Base-by-base conservation (phyloP, 1,140 invertebrate species). In the Drosophila bifasciata region DNA sequence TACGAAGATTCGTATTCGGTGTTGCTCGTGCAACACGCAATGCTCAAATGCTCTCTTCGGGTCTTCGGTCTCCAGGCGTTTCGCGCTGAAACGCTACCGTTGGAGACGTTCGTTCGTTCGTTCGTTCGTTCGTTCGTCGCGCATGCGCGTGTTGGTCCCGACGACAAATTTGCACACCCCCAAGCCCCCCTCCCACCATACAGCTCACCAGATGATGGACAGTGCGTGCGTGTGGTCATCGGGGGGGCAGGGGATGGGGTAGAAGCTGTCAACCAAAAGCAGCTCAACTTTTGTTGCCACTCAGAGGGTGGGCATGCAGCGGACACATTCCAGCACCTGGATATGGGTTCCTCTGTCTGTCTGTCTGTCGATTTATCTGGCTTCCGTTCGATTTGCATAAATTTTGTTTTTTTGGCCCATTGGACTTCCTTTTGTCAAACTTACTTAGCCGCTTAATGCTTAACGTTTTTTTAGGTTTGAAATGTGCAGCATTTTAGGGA, bases 271-370 rank as follows among this genome's bases (percentile, higher is more conserved):
- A 77, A 48, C 61, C 63, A 58, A 58, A 13, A 49, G 76, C 66
- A 52, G 80, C 80, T 72, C 81, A 76, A 73, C 52, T 53, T 70
- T 25, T 43, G 23, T 36, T 15, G 32, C 32, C 3, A 36, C 32
- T 36, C 32, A 36, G 62, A 28, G 6, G 40, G 13, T 15, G 46
- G 7, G 17, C 32, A n/a, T n/a, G n/a, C n/a, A n/a, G n/a, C n/a
- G 45, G 19, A 16, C 39, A 59, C 17, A 80, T 85, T 86, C 81
- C 80, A 68, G 81, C 77, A 85, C 81, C 80, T 85, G 79, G 70
- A 39, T 55, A 49, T 61, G 62, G 58, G 32, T n/a, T 32, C n/a
- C n/a, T n/a, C n/a, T n/a, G n/a, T n/a, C n/a, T n/a, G n/a, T n/a
- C 21, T 36, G 36, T 40, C 62, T 64, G 32, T 60, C 50, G 69